Evolutionary conservation across 2,113 vertebrate genomes (phyloP).

Genomic region (Eclectus roratus): DNA sequence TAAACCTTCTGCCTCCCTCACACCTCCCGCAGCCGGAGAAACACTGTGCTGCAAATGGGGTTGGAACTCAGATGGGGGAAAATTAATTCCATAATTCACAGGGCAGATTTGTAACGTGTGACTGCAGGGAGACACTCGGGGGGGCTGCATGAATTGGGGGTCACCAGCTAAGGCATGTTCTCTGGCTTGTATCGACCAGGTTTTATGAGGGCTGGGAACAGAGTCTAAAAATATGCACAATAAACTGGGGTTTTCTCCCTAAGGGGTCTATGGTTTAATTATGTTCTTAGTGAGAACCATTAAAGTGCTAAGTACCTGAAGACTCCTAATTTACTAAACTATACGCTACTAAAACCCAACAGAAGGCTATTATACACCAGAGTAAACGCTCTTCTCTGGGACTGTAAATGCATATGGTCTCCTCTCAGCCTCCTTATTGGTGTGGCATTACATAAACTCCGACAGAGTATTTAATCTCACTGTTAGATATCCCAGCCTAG

Average conservation of each 20-base stretch:
- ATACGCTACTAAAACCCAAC: conserved; percentile 47
- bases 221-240: conserved; percentile 67
- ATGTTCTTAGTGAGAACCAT: conserved; percentile 69
- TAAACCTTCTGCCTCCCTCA: neutral
- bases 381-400: conserved; percentile 40
- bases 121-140: neutral
- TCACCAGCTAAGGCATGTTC: conserved; percentile 7
- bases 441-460: neutral
- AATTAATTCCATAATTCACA: conserved; percentile 29
- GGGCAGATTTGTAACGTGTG: conserved; percentile 58
- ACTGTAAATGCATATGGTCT: neutral
- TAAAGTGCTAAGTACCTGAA: conserved; percentile 67
- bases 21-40: neutral
- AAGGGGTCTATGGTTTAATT: conserved; percentile 65
- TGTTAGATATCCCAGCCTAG: neutral
- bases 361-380: conserved; percentile 57
- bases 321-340: conserved; percentile 66
- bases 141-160: neutral
- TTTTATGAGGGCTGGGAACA: conserved; percentile 57
- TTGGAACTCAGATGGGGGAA: neutral
- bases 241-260: conserved; percentile 54
- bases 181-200: neutral
- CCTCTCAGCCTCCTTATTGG: neutral
- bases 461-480: neutral
- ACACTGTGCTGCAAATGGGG: neutral